These are phyloP conservation scores for Zaprionus obscuricornis DNA, from an alignment of 2,888 invertebrate species.

Conservation along the genomic window DNA sequence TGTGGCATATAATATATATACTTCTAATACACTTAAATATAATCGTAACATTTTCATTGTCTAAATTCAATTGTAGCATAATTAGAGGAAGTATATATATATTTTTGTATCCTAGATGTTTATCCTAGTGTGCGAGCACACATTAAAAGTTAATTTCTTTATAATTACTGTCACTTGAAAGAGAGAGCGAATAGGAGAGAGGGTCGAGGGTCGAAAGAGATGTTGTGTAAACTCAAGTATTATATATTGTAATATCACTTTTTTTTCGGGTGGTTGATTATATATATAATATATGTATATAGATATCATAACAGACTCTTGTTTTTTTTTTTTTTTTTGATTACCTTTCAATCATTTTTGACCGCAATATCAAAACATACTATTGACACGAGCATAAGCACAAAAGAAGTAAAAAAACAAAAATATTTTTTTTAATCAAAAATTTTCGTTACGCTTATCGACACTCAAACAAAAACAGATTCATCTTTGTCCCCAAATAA, in stretches of 20 bases:
- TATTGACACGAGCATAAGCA: too few relatives aligned
- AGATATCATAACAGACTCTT: too few relatives aligned
- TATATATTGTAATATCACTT: neutral
- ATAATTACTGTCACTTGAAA: conserved; percentile 68
- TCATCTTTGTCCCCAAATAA: conserved; percentile 40
- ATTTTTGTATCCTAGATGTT: conserved; percentile 44
- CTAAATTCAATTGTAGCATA: too few relatives aligned
- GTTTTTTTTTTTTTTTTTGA: too few relatives aligned
- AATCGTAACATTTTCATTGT: too few relatives aligned
- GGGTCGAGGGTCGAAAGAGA: neutral
- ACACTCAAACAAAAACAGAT: conserved; percentile 42
- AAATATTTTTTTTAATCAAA: too few relatives aligned
- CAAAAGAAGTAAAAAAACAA: too few relatives aligned
- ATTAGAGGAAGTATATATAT: conserved; percentile 54
- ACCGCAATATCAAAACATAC: too few relatives aligned
- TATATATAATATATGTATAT: conserved; percentile 41
- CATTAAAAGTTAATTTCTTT: conserved; percentile 79
- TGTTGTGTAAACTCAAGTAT: neutral
- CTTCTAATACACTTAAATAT: neutral
- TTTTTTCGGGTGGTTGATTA: conserved; percentile 12
- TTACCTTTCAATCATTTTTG: too few relatives aligned
- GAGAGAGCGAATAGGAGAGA: neutral
- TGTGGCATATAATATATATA: too few relatives aligned
- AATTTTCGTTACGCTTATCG: conserved; percentile 65
- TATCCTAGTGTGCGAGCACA: conserved; percentile 68